Percentiles rank a stretch among this genome's conserved stretches.
Evolutionary conservation across 2,113 vertebrate species (phyloP).

Genomic region (Henicopernis longicauda): DNA sequence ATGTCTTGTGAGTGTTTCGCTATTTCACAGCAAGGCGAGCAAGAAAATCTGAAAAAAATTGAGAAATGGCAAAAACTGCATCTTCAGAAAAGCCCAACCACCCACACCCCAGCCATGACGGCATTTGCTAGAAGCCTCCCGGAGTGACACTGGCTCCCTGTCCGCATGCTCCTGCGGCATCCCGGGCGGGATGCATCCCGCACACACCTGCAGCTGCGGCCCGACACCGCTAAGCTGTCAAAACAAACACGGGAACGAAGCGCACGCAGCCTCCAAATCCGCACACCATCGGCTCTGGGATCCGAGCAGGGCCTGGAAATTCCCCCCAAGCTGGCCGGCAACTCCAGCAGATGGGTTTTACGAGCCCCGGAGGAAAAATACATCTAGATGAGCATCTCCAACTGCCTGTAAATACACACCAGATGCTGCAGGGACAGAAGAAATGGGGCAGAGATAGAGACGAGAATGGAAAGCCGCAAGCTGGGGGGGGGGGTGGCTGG

Average conservation of each 20-base stretch:
- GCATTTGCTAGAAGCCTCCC: neutral
- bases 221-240: neutral
- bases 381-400: neutral
- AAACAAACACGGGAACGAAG: neutral
- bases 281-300: neutral
- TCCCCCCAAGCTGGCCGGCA: neutral
- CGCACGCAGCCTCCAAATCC: neutral
- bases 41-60: neutral
- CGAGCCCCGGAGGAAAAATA: neutral
- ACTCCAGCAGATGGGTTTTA: slow-evolving; percentile 49
- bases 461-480: neutral
- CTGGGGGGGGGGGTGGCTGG: neutral
- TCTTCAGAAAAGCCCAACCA: neutral
- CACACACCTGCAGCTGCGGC: neutral
- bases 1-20: rapidly evolving
- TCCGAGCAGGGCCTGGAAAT: neutral
- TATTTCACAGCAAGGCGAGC: too few species aligned
- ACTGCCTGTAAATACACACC: neutral
- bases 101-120: rapidly evolving
- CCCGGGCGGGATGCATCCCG: neutral
- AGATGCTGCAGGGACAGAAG: neutral
- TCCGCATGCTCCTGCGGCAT: neutral
- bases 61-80: neutral
- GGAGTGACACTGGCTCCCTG: neutral
- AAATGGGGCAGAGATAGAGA: neutral